A percentile compares a stretch with the other conserved stretches of the same genome.
phyloP scores from a whole-genome alignment of 2,113 vertebrate genomes.

The Sceloporus undulatus region DNA sequence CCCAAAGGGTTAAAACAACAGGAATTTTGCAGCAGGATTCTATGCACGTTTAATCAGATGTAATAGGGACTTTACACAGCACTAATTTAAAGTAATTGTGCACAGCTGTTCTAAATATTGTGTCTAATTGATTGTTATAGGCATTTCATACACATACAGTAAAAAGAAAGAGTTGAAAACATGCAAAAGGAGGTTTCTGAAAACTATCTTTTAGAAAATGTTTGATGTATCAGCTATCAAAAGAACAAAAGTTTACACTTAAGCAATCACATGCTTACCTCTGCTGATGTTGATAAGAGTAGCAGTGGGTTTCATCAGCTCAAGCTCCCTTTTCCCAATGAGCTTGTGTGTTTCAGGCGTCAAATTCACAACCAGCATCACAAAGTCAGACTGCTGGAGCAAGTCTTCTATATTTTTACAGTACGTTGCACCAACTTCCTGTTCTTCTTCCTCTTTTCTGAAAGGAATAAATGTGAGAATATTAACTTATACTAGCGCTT shows the following conservation, averaged over 20 bases:
- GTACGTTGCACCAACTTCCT: slow-evolving; percentile 78
- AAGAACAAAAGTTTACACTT: background rate
- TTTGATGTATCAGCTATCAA: background rate
- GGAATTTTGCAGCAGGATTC: too few relatives aligned
- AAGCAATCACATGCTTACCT: slow-evolving; percentile 70
- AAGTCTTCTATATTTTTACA: slow-evolving; percentile 80
- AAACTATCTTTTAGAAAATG: background rate
- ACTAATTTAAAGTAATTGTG: too few relatives aligned
- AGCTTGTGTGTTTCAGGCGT: slow-evolving; percentile 75
- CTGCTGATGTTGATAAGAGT: slow-evolving; percentile 83
- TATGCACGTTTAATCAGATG: background rate
- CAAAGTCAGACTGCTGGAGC: slow-evolving; percentile 81
- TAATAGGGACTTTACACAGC: background rate
- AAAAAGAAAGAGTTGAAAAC: too few relatives aligned
- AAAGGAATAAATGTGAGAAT: slow-evolving; percentile 34
- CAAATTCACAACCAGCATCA: slow-evolving; percentile 80
- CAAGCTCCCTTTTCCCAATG: slow-evolving; percentile 79
- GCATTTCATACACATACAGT: too few relatives aligned
- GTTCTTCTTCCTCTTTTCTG: slow-evolving; percentile 80
- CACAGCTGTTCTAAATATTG: background rate
- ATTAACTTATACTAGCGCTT: background rate
- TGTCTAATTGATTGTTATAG: too few relatives aligned
- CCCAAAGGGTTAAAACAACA: background rate
- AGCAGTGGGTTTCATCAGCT: slow-evolving; percentile 80
- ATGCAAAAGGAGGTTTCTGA: too few relatives aligned